phyloP scores from a whole-genome alignment of 2,888 invertebrate genomes.

The Onchidella celtica region DNA sequence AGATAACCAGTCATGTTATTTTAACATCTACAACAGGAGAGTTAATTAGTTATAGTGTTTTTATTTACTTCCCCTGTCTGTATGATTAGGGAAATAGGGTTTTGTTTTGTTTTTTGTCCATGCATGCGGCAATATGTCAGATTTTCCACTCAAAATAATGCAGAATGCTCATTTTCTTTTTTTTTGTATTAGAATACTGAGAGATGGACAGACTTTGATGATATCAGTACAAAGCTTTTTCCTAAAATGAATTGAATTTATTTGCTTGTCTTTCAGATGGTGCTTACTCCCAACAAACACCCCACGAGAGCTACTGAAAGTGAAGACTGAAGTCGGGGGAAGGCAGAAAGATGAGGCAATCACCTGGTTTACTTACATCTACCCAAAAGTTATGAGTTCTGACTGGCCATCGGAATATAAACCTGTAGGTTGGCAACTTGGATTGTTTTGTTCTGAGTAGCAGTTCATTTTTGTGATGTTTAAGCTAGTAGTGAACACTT shows the following conservation, averaged over 20 bases:
- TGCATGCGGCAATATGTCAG: too few relatives aligned
- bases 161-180: background rate
- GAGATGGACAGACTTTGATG: too few relatives aligned
- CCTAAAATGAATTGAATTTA: too few relatives aligned
- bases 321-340: constrained; percentile 93
- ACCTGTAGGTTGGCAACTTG: constrained; percentile 88
- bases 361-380: constrained; percentile 97
- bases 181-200: background rate
- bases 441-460: background rate
- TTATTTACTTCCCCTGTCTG: too few relatives aligned
- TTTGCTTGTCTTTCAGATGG: too few relatives aligned
- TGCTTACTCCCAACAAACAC: constrained; percentile 98
- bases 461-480: background rate
- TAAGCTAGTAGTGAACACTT: background rate
- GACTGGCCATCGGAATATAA: constrained; percentile 95
- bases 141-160: background rate
- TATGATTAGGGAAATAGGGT: too few relatives aligned
- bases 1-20: too few relatives aligned
- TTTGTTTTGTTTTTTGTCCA: too few relatives aligned
- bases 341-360: constrained; percentile 99
- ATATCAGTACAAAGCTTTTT: too few relatives aligned
- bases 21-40: too few relatives aligned
- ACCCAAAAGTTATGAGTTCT: constrained; percentile 93
- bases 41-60: too few relatives aligned
- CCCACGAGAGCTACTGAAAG: constrained; percentile 96